phyloP scores from a whole-genome alignment of 1,140 invertebrate species.

The Drosophila ercepeae region DNA sequence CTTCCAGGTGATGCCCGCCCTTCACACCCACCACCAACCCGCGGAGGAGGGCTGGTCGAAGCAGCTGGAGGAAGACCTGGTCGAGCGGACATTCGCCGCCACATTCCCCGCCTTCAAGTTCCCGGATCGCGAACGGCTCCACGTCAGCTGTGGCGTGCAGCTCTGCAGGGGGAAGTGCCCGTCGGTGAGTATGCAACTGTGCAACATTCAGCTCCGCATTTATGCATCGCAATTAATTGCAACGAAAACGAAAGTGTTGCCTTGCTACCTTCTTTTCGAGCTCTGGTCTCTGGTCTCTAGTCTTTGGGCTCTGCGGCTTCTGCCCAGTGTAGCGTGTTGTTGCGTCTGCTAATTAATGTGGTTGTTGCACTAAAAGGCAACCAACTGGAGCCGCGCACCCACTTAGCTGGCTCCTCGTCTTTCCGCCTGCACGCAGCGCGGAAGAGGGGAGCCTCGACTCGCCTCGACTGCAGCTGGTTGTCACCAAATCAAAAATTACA shows the following conservation, averaged over 20 bases:
- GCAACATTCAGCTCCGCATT: background rate
- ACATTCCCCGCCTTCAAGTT: slow-evolving; percentile 92
- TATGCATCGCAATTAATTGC: slow-evolving; percentile 72
- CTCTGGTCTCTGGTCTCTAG: background rate
- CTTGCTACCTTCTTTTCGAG: slow-evolving; percentile 15
- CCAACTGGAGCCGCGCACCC: slow-evolving; percentile 53
- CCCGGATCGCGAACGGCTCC: slow-evolving; percentile 89
- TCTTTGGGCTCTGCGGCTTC: background rate
- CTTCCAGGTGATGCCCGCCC: slow-evolving; percentile 80
- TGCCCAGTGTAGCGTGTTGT: slow-evolving; percentile 63
- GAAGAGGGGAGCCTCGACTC: background rate
- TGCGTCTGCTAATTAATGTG: slow-evolving; percentile 75
- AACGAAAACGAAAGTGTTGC: slow-evolving; percentile 78
- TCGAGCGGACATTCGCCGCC: slow-evolving; percentile 84
- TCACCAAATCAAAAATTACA: slow-evolving; percentile 2
- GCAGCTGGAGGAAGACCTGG: slow-evolving; percentile 78
- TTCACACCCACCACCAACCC: slow-evolving; percentile 64
- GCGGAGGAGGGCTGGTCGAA: slow-evolving; percentile 83
- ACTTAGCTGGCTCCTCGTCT: slow-evolving; percentile 3
- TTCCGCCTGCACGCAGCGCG: slow-evolving; percentile 1
- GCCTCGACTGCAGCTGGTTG: background rate
- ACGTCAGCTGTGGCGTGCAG: slow-evolving; percentile 88
- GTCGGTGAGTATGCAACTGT: slow-evolving; percentile 83
- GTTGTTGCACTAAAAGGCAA: slow-evolving; percentile 80
- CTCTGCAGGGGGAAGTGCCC: slow-evolving; percentile 88